Evolutionary conservation across 2,113 vertebrate species (phyloP), one percentile per base, ranked within the genome.

Genomic region (Raja brachyura): DNA sequence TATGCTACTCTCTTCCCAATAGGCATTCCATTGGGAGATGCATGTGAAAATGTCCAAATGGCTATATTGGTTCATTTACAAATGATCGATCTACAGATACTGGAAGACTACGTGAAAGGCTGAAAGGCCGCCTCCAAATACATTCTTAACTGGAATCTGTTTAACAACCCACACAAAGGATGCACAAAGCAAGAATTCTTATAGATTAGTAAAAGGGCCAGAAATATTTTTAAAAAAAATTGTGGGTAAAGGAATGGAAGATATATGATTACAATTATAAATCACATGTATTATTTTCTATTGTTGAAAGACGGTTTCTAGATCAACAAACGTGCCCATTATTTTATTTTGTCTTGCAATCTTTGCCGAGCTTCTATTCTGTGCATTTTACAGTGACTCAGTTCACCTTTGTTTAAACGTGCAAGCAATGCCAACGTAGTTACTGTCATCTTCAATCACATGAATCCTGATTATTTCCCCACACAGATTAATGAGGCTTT

Each of bases 391-490:
- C 5, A 31, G 28, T 18, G 28, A 33, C 4, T 88, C 83, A 88
- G 16, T 88, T 63, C 59, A 31, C n/a, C 13, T 31, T 88, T n/a
- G 59, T 5, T 31, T 63, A 25, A 63, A 63, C 59, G 4, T 66
- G 25, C 39, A 31, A 56, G 28, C 31, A 31, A 2, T n/a, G 16
- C 83, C 56, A 66, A 63, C 22, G 7, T 10, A 63, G 83, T 31
- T 86, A n/a, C 13, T 63, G 83, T n/a, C 13, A 25, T 88, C 61
- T 63, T 88, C 83, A 31, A 63, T 88, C 83, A 88, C n/a, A 63
- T 31, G 63, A 63, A 88, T 88, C n/a, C 61, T n/a, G n/a, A 63
- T 61, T 88, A 61, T n/a, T 88, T 88, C 14, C 16, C 59, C 63
- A 88, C 13, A 31, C 61, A n/a, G 59, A n/a, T 31, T 31, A n/a